A percentile compares a stretch with the other conserved stretches of the same genome.
These are phyloP conservation scores for Beaufortia kweichowensis DNA, from an alignment of 2,113 vertebrate species.

Conservation along the genomic window DNA sequence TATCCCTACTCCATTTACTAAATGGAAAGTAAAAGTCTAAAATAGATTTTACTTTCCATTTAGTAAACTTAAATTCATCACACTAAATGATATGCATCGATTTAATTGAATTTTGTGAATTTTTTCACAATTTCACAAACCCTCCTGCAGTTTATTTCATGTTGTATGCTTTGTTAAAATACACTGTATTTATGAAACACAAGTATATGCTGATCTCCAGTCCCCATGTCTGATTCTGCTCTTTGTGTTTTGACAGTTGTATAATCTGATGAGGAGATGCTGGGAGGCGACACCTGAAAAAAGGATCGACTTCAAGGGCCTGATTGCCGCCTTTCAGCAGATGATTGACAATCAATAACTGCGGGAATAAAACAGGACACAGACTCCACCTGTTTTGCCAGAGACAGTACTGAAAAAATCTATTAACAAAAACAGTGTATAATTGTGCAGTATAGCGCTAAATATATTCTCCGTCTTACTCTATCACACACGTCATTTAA, in stretches of 20 bases:
- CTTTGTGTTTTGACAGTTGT: slow-evolving; percentile 75
- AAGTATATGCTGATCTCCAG: background rate
- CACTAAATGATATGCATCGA: too few relatives aligned
- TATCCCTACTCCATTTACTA: too few relatives aligned
- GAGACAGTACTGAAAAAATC: slow-evolving; percentile 3
- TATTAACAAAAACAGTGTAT: background rate
- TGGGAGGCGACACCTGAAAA: slow-evolving; percentile 84
- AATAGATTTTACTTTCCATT: too few relatives aligned
- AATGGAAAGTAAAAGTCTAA: too few relatives aligned
- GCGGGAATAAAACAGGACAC: slow-evolving; percentile 15
- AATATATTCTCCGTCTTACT: slow-evolving; percentile 3
- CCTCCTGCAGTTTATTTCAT: background rate
- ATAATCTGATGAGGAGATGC: slow-evolving; percentile 88
- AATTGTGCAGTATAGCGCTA: background rate
- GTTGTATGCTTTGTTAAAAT: background rate
- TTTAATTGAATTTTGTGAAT: too few relatives aligned
- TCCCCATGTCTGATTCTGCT: slow-evolving; percentile 1
- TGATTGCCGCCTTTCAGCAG: slow-evolving; percentile 84
- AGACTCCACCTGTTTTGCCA: slow-evolving; percentile 25
- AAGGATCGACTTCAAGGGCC: slow-evolving; percentile 85
- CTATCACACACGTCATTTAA: background rate
- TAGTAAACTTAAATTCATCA: too few relatives aligned
- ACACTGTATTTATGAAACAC: background rate
- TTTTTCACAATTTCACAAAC: too few relatives aligned
- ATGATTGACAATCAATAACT: slow-evolving; percentile 71